Conservation (phyloP, 2,113 vertebrate species). For the Atherinomorus stipes region DNA sequence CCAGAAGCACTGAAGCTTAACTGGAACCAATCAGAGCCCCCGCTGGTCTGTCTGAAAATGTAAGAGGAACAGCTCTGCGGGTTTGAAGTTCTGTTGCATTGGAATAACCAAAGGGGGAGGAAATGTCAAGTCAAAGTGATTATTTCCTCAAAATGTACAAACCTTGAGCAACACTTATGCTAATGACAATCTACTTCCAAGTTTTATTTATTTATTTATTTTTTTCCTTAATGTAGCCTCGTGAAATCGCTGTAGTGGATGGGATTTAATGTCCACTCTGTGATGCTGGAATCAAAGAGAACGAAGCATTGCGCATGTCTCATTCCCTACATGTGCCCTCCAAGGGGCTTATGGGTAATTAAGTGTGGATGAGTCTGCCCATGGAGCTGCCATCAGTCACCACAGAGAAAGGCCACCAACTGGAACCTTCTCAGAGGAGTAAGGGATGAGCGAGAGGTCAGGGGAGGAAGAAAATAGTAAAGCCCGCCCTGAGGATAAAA, state of each 20-base stretch:
- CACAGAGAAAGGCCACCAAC: slow-evolving; percentile 71
- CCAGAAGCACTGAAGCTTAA: slow-evolving; percentile 66
- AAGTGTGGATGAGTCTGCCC: slow-evolving; percentile 64
- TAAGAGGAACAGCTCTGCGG: slow-evolving; percentile 34
- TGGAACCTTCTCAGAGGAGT: slow-evolving; percentile 58
- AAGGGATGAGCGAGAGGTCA: slow-evolving; percentile 52
- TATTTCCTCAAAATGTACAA: slow-evolving; percentile 49
- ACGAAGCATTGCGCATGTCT: slow-evolving; percentile 36
- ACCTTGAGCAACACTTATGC: slow-evolving; percentile 38
- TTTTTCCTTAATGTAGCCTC: background rate
- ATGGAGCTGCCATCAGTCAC: slow-evolving; percentile 66
- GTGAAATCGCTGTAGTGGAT: slow-evolving; percentile 23
- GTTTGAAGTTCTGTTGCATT: slow-evolving; percentile 50
- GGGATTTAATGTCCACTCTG: slow-evolving; percentile 35
- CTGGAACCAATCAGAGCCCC: slow-evolving; percentile 66
- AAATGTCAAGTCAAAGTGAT: slow-evolving; percentile 53
- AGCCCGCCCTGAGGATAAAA: slow-evolving; percentile 41
- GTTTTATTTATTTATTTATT: background rate
- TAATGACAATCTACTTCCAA: slow-evolving; percentile 28
- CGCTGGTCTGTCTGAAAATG: slow-evolving; percentile 56
- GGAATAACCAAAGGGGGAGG: slow-evolving; percentile 38
- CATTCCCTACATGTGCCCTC: slow-evolving; percentile 46
- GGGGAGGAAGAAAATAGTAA: slow-evolving; percentile 34
- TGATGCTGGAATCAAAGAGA: slow-evolving; percentile 16
- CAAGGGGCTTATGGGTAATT: slow-evolving; percentile 75